Base-by-base conservation (phyloP, 2,888 invertebrate species). In the Cactoblastis cactorum region DNA sequence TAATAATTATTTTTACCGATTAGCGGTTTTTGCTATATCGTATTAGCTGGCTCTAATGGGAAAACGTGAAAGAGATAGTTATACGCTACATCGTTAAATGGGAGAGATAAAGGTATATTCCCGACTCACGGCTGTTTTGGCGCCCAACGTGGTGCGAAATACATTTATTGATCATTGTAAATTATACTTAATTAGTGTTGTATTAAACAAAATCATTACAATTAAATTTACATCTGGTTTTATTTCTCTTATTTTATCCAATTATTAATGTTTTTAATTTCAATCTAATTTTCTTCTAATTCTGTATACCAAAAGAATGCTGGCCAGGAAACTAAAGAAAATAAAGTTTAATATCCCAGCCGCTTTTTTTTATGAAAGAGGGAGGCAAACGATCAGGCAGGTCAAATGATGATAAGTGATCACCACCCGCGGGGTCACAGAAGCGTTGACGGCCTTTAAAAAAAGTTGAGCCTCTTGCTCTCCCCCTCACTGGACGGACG, bases 101-200 rank as follows among this genome's bases (percentile, higher is more conserved):
- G 17, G 37, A 38, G 24, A 37, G 24, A 48, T 34, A 35, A 28
- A 17, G 28, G 15, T 43, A n/a, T 28, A 1, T 28, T 17, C 43
- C 15, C 28, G 8, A 35, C 18, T 43, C 28, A 28, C 43, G 28
- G 66, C 61, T 59, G 61, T 65, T 62, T 63, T 66, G 67, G 66
- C 62, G 58, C 57, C 56, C 59, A 38, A 51, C 34, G 50, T 51
- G 58, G 56, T 57, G 53, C 58, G 59, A 52, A 61, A 67, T 75
- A 79, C 73, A 74, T 77, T 77, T 76, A 80, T 75, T 77, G 77
- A 80, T 80, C 77, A 85, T 83, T 86, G 87, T 88, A 88, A 86
- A 86, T 81, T 87, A 87, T 85, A 86, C 83, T 83, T 87, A 88
- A 80, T 86, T 89, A 89, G 88, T 89, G 88, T 89, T 88, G 86